Conservation (phyloP, 2,888 invertebrate genomes). For the Chymomyza procnemis region DNA sequence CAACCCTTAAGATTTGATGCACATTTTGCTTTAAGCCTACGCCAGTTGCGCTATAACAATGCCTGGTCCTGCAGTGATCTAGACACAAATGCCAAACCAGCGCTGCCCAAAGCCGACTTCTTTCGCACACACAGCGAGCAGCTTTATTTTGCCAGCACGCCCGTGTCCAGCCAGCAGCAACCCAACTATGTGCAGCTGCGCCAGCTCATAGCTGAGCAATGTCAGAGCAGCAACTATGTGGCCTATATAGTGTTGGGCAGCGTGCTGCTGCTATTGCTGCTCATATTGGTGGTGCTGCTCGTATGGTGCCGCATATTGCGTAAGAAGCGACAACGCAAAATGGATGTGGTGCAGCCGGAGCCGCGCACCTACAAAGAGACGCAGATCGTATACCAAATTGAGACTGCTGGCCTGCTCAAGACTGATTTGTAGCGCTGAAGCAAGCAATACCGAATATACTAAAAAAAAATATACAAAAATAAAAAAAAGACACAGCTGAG, state of each 20-base stretch:
- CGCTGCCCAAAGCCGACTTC: slow-evolving; percentile 69
- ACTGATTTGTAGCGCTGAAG: slow-evolving; percentile 82
- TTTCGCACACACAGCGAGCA: slow-evolving; percentile 70
- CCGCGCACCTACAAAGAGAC: slow-evolving; percentile 91
- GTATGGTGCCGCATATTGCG: slow-evolving; percentile 80
- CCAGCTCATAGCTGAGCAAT: slow-evolving; percentile 69
- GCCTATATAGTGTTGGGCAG: slow-evolving; percentile 79
- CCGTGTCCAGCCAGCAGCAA: neutral
- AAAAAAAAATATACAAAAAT: slow-evolving; percentile 27
- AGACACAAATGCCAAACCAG: slow-evolving; percentile 57
- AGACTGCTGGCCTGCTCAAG: slow-evolving; percentile 89
- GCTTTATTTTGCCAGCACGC: slow-evolving; percentile 59
- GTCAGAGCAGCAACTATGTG: slow-evolving; percentile 71
- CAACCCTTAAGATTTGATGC: slow-evolving; percentile 69
- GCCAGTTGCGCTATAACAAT: slow-evolving; percentile 70
- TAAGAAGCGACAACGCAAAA: slow-evolving; percentile 80
- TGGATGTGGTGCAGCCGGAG: slow-evolving; percentile 88
- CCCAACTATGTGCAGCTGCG: slow-evolving; percentile 62
- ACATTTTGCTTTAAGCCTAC: slow-evolving; percentile 71
- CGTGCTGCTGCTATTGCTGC: slow-evolving; percentile 79
- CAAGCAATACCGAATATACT: slow-evolving; percentile 8
- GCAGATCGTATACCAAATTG: slow-evolving; percentile 91
- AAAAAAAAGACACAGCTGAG: slow-evolving; percentile 50
- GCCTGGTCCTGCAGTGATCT: slow-evolving; percentile 69
- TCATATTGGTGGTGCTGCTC: slow-evolving; percentile 75